Percentiles rank a stretch among this genome's conserved stretches.
phyloP scores from a whole-genome alignment of 2,113 vertebrate genomes.

The Lanius ludovicianus region DNA sequence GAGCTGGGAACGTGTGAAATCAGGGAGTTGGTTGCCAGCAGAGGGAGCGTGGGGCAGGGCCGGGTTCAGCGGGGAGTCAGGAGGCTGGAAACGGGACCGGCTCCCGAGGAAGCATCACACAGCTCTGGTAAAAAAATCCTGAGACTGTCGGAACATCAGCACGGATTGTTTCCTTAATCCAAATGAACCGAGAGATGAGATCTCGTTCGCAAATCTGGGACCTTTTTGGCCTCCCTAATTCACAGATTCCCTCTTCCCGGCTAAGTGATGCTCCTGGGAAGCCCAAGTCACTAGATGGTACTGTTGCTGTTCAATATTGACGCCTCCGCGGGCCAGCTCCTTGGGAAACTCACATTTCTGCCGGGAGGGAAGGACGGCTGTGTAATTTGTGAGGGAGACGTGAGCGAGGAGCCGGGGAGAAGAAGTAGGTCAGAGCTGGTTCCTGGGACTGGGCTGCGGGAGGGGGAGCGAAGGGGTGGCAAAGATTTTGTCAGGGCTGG shows the following conservation, averaged over 20 bases:
- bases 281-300: constrained; percentile 43
- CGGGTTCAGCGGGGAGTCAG: background rate
- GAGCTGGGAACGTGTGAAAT: background rate
- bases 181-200: background rate
- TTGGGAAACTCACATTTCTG: background rate
- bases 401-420: background rate
- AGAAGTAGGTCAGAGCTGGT: constrained; percentile 42
- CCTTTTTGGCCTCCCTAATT: background rate
- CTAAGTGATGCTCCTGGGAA: background rate
- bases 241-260: background rate
- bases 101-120: background rate
- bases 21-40: background rate
- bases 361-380: background rate
- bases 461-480: background rate
- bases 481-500: background rate
- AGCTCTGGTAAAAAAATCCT: background rate
- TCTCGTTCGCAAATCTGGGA: background rate
- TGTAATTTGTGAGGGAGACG: background rate
- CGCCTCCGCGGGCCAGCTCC: background rate
- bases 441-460: background rate
- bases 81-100: background rate
- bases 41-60: constrained; percentile 47
- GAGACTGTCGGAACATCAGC: background rate
- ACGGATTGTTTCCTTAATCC: background rate
- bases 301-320: constrained; percentile 36